phyloP scores from a whole-genome alignment of 2,888 invertebrate species.

The Melipona bicolor region DNA sequence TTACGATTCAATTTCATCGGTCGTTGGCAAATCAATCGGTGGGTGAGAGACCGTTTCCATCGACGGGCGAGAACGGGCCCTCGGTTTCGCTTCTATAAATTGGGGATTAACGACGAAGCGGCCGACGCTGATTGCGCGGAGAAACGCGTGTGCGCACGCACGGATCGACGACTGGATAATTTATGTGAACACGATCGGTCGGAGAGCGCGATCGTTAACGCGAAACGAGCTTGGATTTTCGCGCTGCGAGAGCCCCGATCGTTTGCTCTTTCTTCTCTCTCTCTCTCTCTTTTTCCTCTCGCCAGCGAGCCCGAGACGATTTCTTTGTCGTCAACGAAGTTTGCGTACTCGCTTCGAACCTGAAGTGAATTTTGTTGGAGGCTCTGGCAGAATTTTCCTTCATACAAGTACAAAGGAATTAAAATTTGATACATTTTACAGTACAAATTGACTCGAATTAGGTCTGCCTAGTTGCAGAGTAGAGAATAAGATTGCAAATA shows the following conservation, averaged over 20 bases:
- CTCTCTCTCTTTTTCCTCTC: too few species aligned
- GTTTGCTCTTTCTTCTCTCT: not conserved
- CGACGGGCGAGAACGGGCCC: not conserved
- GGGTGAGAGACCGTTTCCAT: not conserved
- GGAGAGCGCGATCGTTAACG: constrained; percentile 38
- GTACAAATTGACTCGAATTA: too few species aligned
- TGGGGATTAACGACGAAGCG: constrained; percentile 34
- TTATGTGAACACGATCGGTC: constrained; percentile 24
- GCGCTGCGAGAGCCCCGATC: constrained; percentile 8
- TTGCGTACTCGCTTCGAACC: not conserved
- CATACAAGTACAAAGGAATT: not conserved
- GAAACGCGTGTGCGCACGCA: constrained; percentile 37
- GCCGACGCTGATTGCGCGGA: constrained; percentile 36
- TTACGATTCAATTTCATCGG: constrained; percentile 63
- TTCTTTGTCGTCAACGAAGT: not conserved
- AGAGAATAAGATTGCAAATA: too few species aligned
- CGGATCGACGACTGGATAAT: constrained; percentile 38
- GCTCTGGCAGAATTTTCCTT: not conserved
- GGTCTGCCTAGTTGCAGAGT: too few species aligned
- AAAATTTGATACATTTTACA: too few species aligned
- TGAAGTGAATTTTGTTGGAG: constrained; percentile 10
- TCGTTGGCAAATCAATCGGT: constrained; percentile 9
- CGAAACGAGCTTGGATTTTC: constrained; percentile 40
- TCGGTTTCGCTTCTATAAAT: constrained; percentile 37
- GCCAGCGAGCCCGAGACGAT: not conserved